These are phyloP conservation scores for Ectropis crepuscularia DNA, from an alignment of 2,888 invertebrate genomes.

Conservation along the genomic window DNA sequence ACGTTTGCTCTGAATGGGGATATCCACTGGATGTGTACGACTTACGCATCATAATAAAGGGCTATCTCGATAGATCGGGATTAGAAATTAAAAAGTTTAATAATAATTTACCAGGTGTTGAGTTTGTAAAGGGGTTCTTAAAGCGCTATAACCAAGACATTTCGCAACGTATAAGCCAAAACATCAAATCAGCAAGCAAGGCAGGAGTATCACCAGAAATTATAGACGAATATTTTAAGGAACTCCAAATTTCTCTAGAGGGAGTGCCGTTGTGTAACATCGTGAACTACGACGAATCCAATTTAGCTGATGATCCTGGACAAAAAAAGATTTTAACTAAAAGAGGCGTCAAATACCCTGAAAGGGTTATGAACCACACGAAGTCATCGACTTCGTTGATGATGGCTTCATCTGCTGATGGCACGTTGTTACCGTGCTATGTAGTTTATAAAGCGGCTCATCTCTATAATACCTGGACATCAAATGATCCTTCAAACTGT, in stretches of 20 bases:
- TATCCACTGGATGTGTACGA: slow-evolving; percentile 1
- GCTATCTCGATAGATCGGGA: not conserved
- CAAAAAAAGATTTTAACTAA: not conserved
- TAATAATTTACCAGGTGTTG: not conserved
- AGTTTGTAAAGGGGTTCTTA: not conserved
- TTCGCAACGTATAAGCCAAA: not conserved
- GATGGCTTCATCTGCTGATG: not conserved
- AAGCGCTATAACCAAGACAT: not conserved
- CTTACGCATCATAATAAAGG: not conserved
- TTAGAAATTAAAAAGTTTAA: not conserved
- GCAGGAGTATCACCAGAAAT: slow-evolving; percentile 1
- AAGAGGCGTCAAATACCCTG: slow-evolving; percentile 1
- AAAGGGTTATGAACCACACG: slow-evolving; percentile 1
- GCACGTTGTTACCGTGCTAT: not conserved
- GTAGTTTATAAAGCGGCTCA: slow-evolving; percentile 3
- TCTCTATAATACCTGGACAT: not conserved
- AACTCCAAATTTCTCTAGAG: not conserved
- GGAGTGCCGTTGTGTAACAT: slow-evolving; percentile 1
- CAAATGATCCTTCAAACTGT: not conserved
- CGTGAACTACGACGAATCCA: not conserved
- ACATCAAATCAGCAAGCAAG: not conserved
- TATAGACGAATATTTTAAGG: not conserved
- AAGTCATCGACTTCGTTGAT: not conserved
- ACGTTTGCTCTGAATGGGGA: slow-evolving; percentile 3
- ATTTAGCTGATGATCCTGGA: not conserved